Conservation (phyloP, 1,140 invertebrate genomes). For the Lepidurus apus region DNA sequence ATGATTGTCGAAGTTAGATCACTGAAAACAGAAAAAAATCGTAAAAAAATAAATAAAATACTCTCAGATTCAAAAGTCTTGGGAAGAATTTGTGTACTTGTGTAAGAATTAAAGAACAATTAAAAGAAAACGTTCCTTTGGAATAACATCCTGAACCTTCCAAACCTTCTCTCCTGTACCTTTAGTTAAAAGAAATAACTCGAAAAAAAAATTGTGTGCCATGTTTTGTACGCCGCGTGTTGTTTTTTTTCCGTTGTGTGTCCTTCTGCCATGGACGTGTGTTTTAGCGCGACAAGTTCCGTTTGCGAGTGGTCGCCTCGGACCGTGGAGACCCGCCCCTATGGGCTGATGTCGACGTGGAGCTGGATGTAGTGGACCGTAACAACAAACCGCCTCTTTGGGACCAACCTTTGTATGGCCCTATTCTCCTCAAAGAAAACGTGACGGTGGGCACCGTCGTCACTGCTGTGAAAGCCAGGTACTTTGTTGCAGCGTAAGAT, state of each 20-base stretch:
- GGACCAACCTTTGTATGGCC: slow-evolving; percentile 87
- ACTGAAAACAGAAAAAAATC: too few relatives aligned
- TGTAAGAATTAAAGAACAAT: background rate
- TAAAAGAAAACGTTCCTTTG: background rate
- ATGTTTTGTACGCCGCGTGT: slow-evolving; percentile 21
- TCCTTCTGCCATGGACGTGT: slow-evolving; percentile 48
- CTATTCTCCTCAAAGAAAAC: slow-evolving; percentile 95
- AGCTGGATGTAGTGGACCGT: slow-evolving; percentile 94
- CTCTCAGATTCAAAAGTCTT: background rate
- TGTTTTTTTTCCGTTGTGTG: slow-evolving; percentile 16
- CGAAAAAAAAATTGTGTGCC: slow-evolving; percentile 17
- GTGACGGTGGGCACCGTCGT: slow-evolving; percentile 94
- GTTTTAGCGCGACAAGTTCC: slow-evolving; percentile 83
- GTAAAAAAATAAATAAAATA: background rate
- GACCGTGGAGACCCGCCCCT: slow-evolving; percentile 81
- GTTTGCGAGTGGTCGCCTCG: slow-evolving; percentile 84
- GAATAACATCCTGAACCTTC: background rate
- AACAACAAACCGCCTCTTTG: slow-evolving; percentile 96
- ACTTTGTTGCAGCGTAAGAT: slow-evolving; percentile 58
- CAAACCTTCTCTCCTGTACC: background rate
- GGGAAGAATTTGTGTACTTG: background rate
- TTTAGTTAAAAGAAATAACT: background rate
- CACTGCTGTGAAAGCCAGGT: slow-evolving; percentile 94
- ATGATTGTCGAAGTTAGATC: too few relatives aligned
- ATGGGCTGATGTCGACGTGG: slow-evolving; percentile 88